Evolutionary conservation across 2,113 vertebrate species (phyloP), one percentile per base, ranked within the genome.

Genomic region (Natator depressus): DNA sequence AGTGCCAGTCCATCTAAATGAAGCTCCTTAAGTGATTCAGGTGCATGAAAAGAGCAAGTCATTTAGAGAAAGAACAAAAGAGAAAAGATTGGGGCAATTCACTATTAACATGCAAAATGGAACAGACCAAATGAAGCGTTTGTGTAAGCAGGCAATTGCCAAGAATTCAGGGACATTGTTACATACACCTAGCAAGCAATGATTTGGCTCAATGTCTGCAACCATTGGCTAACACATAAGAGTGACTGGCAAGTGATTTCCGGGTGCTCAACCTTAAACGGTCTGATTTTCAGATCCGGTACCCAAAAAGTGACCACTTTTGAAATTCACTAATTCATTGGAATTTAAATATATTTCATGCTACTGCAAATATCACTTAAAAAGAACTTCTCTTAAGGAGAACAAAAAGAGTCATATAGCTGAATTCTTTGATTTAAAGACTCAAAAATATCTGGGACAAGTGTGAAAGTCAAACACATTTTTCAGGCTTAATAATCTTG

Each of bases 1-100:
- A 84, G 85, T 88, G 89, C 47, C 65, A 59, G 76, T 38, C 29
- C 2, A 16, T 69, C 94, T 89, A 95, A 96, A 97, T 93, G 93
- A 93, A 93, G 87, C 91, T 97, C 93, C 96, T 95, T 92, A 95
- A 93, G 96, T 93, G 93, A 96, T 97, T 97, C 97, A 94, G 81
- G 85, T 76, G 93, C 83, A 69, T 95, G 92, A 97, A 97, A 72
- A 96, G 84, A 88, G 76, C 94, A 95, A 87, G 87, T 89, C 86
- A 94, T 93, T 94, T 38, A 57, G 65, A 0, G 12, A 46, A 59
- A 59, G 22, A 92, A 92, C 47, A 4, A 2, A 65, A 59, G 22
- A 92, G 91, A 88, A 96, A 91, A 87, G 96, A 94, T 85, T 93
- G 88, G 81, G 95, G 95, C 80, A 96, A 95, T 82, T 94, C 80